phyloP scores from a whole-genome alignment of 2,888 invertebrate species.

The Hipparchia semele region DNA sequence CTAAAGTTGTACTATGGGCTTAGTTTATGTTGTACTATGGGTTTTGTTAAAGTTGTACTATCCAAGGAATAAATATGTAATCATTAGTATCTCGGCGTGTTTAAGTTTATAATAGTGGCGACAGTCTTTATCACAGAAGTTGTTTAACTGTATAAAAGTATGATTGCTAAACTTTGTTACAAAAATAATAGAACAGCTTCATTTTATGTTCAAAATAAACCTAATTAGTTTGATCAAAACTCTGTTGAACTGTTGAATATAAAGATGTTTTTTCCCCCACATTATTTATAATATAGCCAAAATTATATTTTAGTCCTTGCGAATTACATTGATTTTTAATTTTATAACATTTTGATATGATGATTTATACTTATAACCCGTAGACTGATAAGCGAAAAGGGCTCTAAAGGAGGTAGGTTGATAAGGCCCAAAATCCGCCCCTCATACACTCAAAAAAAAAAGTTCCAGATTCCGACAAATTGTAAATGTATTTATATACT shows the following conservation, averaged over 20 bases:
- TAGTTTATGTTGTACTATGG: too few relatives aligned
- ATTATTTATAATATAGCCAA: background rate
- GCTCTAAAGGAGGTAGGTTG: too few relatives aligned
- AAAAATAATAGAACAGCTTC: background rate
- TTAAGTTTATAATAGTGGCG: background rate
- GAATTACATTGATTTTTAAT: conserved; percentile 1
- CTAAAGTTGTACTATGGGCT: too few relatives aligned
- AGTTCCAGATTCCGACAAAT: too few relatives aligned
- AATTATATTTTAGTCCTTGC: background rate
- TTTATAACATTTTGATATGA: background rate
- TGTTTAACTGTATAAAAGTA: background rate
- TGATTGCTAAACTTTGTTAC: conserved; percentile 1
- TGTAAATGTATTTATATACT: too few relatives aligned
- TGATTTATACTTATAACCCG: too few relatives aligned
- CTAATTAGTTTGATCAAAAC: background rate
- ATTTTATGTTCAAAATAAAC: background rate
- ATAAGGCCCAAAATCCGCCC: too few relatives aligned
- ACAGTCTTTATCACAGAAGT: background rate
- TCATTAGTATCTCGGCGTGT: too few relatives aligned
- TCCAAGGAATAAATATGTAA: too few relatives aligned
- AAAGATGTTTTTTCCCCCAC: background rate
- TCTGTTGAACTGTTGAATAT: background rate
- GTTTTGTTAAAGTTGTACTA: too few relatives aligned
- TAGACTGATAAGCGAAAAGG: conserved; percentile 1
- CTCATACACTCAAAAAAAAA: too few relatives aligned